phyloP scores from a whole-genome alignment of 1,140 invertebrate genomes.

The Sycobia sp. region DNA sequence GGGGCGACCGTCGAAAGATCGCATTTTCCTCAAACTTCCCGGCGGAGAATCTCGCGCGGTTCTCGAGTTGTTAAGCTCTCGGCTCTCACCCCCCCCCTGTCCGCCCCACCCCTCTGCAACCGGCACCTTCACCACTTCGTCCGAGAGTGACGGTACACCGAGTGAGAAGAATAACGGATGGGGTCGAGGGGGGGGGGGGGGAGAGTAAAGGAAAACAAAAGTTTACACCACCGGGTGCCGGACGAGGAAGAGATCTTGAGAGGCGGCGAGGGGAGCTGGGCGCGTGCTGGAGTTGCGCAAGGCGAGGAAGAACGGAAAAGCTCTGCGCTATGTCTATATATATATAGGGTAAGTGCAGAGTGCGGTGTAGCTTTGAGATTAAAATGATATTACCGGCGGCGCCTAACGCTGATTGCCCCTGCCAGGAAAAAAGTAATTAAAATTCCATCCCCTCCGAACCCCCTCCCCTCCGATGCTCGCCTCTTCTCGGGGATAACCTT shows the following conservation, averaged over 20 bases:
- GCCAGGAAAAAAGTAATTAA: slow-evolving; percentile 46
- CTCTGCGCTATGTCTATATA: no score
- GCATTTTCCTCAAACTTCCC: not conserved
- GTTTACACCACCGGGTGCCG: slow-evolving; percentile 10
- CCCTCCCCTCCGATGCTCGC: not conserved
- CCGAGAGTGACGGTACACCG: no score
- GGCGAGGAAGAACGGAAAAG: no score
- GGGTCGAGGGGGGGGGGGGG: not conserved
- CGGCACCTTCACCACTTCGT: no score
- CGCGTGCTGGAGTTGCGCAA: no score
- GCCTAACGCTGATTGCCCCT: slow-evolving; percentile 13
- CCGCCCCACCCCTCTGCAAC: no score
- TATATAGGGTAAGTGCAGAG: no score
- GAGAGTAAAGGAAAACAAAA: slow-evolving; percentile 32
- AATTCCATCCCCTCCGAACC: slow-evolving; percentile 42
- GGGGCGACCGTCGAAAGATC: not conserved
- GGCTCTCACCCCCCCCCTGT: slow-evolving; percentile 7
- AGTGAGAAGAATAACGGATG: no score
- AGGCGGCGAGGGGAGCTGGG: not conserved
- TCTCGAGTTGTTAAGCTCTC: not conserved
- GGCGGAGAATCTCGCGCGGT: no score
- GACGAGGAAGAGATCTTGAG: not conserved
- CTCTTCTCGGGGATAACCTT: slow-evolving; percentile 43
- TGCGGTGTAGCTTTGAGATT: no score
- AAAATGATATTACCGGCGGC: slow-evolving; percentile 31